Evolutionary conservation across 2,888 invertebrate genomes (phyloP), one percentile per base, ranked within the genome.

Genomic region (Cepaea hortensis): DNA sequence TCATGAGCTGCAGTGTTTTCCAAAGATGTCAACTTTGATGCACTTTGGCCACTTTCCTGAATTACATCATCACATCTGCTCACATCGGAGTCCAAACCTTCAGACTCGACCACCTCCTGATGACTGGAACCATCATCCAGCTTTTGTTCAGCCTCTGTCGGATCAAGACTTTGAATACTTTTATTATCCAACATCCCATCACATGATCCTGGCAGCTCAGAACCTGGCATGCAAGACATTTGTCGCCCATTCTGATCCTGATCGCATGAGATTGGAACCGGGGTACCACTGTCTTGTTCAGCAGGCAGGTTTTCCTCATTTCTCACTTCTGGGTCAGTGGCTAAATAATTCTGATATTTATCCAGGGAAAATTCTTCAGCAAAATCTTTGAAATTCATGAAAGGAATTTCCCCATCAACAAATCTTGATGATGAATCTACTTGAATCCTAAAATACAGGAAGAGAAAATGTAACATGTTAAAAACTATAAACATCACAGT

Each of bases 371-470:
- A 92, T 84, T 90, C 90, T 46, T 79, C 87, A 68, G 90, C 89
- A 81, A 92, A 92, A 70, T 90, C 90, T 61, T 91, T 90, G 86
- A 92, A 91, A 87, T 93, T 89, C 90, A 92, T 91, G 83, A 91
- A 91, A 48, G 92, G 91, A 55, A 98, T 97, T n/a, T 96, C 96
- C 0, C 97, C 96, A 94, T 98, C 98, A 0, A 98, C 97, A 81
- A 97, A 96, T 85, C 92, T 91, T 9, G 93, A 92, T 5, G 90
- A 90, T 72, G 92, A 91, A 86, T 93, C 93, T 20, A 94, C 90
- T 87, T 94, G 94, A 83, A 95, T 95, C 91, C 95, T 95, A 91
- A 23, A 91, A 87, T 23, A 79, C n/a, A 18, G 9, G 35, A 18
- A 76, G 3, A 50, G 50, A 55, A 48, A 11, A 76, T 15, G 4